phyloP scores from a whole-genome alignment of 23 tunicate species.

The Trididemnum miniatum region DNA sequence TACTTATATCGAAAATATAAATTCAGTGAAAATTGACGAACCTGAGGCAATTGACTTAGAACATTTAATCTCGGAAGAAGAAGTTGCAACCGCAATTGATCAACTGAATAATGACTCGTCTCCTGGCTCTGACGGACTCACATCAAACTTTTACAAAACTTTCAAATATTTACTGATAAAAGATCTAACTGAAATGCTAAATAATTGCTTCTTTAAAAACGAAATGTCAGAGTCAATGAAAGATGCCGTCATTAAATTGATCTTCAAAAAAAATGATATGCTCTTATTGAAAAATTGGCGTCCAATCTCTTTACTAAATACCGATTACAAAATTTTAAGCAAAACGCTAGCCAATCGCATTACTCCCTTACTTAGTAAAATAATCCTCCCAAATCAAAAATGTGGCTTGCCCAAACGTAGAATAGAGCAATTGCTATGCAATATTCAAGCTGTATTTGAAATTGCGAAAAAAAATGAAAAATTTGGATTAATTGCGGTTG shows the following conservation, averaged over 20 bases:
- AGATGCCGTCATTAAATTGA: neutral
- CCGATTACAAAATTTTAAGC: constrained; percentile 35
- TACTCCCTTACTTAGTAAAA: neutral
- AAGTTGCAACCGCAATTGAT: neutral
- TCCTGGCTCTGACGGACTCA: neutral
- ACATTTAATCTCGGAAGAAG: neutral
- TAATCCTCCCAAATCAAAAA: neutral
- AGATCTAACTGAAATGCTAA: neutral
- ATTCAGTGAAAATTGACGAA: neutral
- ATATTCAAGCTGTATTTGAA: neutral
- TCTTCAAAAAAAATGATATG: constrained; percentile 7
- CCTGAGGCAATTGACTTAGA: neutral
- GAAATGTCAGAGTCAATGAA: too few species aligned
- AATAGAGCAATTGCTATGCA: neutral
- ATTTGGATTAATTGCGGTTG: neutral
- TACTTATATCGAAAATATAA: too few species aligned
- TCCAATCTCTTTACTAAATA: constrained; percentile 41
- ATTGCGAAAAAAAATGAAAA: neutral
- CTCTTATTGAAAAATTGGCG: constrained; percentile 31
- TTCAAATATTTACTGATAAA: neutral
- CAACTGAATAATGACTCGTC: neutral
- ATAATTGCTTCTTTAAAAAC: neutral
- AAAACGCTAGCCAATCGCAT: constrained; percentile 3
- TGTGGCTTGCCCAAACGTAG: neutral
- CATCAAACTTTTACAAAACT: neutral